phyloP scores from a whole-genome alignment of 2,797 vertebrate genomes.

The Austrolebias charrua region DNA sequence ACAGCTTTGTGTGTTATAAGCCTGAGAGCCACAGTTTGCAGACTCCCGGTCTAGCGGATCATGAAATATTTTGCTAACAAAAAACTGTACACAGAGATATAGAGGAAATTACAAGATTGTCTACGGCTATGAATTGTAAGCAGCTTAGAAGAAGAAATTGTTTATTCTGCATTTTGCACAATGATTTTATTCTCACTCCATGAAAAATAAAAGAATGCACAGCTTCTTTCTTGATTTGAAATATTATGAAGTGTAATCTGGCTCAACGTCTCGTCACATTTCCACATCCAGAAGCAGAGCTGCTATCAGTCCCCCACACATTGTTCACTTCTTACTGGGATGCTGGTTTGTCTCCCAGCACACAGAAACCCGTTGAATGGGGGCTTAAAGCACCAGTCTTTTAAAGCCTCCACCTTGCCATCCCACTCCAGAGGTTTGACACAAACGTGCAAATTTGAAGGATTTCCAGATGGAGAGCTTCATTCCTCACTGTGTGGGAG shows the following conservation, averaged over 20 bases:
- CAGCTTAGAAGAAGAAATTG: too few relatives aligned
- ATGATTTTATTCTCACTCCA: too few relatives aligned
- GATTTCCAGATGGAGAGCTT: constrained; percentile 51
- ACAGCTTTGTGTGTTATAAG: too few relatives aligned
- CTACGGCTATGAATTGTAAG: too few relatives aligned
- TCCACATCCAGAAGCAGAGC: neutral
- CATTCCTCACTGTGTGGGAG: constrained; percentile 45
- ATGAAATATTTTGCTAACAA: too few relatives aligned
- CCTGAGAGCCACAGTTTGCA: too few relatives aligned
- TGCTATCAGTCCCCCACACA: constrained; percentile 15
- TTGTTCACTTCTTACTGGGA: constrained; percentile 14
- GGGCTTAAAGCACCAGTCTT: constrained; percentile 24
- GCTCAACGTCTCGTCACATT: neutral
- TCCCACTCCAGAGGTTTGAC: constrained; percentile 48
- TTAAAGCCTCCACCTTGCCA: constrained; percentile 21
- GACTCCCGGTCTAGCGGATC: too few relatives aligned
- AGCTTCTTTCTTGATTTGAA: neutral
- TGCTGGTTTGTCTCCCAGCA: constrained; percentile 23
- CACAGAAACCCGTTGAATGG: constrained; percentile 17
- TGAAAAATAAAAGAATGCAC: too few relatives aligned
- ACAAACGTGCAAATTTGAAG: constrained; percentile 43
- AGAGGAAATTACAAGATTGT: too few relatives aligned
- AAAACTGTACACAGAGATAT: too few relatives aligned
- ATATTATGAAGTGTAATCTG: neutral
- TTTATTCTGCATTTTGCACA: too few relatives aligned